Evolutionary conservation across 2,888 invertebrate species (phyloP), one percentile per base, ranked within the genome.

Genomic region (Mesochorus sp.): DNA sequence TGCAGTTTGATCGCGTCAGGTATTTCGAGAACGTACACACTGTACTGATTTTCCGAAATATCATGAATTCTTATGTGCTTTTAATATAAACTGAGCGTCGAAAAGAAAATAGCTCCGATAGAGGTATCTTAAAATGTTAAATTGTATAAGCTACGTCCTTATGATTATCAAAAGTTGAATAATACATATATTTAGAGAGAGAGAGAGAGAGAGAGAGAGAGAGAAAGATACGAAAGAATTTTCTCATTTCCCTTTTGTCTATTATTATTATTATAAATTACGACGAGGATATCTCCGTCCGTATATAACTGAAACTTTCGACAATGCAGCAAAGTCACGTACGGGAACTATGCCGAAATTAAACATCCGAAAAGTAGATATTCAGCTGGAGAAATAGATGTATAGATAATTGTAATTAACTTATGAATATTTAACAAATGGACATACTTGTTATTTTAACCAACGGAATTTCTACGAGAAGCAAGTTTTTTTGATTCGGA

Each of bases 351-450:
- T 5, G 19, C 10, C 17, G 2, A 17, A 34, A 34, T 6, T 34
- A 34, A 55, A 17, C 3, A 2, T 5, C 14, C 28, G 28, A 19
- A 53, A 53, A 67, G 28, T 24, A 12, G 17, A 59, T 59, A 42
- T 70, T 57, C 44, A 26, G 34, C 57, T 5, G 12, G 21, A 51
- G 26, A 51, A 0, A 51, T 6, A 70, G 57, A 70, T 70, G 47
- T 49, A 59, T 59, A 59, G 59, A 70, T 70, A 59, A 70, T 49
- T 70, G 39, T 70, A 70, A 70, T 70, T 70, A 61, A 51, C 37
- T 39, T 59, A 61, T 70, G 59, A 61, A 70, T 70, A 70, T 70
- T 59, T 26, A 59, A n/a, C 31, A 6, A 10, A 28, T 12, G 26
- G 17, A 37, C 17, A 21, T 28, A 26, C 51, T 51, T n/a, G 8